Evolutionary conservation across 2,888 invertebrate genomes (phyloP), one percentile per base, ranked within the genome.

Genomic region (Drosophila antonietae): DNA sequence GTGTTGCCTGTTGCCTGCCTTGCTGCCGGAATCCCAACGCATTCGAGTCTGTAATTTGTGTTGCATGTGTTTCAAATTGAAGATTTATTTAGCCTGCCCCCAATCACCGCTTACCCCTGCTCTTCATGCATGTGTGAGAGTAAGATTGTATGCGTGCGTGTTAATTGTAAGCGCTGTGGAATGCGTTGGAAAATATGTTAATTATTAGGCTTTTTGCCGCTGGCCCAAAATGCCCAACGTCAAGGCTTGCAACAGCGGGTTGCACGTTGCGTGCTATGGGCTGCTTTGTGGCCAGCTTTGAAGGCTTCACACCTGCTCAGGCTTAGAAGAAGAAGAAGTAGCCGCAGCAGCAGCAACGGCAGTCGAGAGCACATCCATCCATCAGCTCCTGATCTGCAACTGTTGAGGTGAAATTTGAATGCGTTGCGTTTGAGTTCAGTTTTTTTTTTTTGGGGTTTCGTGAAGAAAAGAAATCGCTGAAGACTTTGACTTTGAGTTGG

Each of bases 141-240:
- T 65, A 47, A 33, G 51, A 18, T 18, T 47, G 61, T 71, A 64
- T 80, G 87, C 74, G 83, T 86, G 86, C 89, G 86, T 87, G 89
- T 90, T 90, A 90, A 90, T 86, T 86, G 89, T 88, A 83, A 90
- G 89, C 87, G 87, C 90, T 87, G 83, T 74, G 90, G 86, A 87
- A 87, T 87, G 86, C 90, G 89, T 78, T 90, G 86, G 89, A 88
- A 87, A 87, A 88, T 87, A 87, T 87, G 90, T 90, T 87, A 90
- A 87, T 87, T 87, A 87, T 89, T 90, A 83, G 87, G 73, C 80
- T 75, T 77, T 60, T 73, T 78, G 88, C 89, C 73, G 65, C 75
- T 68, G 67, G 63, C 67, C 67, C 47, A 68, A 67, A 53, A 46
- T 67, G 67, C 37, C 53, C 67, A 47, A 49, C 53, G 68, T 44